Evolutionary conservation across 2,888 invertebrate genomes (phyloP).

Genomic region (Rugalucina vietnamica): DNA sequence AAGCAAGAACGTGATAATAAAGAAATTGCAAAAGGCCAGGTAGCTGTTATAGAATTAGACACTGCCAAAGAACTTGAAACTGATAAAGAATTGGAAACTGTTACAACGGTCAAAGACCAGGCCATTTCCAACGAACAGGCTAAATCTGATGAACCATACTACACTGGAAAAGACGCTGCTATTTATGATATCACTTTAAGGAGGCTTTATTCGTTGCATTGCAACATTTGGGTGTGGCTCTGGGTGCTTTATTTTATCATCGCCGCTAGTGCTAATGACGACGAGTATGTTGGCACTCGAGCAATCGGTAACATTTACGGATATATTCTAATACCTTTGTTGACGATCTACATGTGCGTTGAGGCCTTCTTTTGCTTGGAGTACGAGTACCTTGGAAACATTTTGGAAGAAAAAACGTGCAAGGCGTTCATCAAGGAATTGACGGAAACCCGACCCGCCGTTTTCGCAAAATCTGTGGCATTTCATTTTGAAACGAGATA

Average conservation of each 20-base stretch:
- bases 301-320: not conserved
- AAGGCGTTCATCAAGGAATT: not conserved
- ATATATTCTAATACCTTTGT: not conserved
- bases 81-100: not conserved
- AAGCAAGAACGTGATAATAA: not conserved
- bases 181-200: too few relatives aligned
- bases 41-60: not conserved
- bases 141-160: too few relatives aligned
- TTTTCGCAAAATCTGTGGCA: not conserved
- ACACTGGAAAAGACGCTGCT: too few relatives aligned
- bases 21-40: not conserved
- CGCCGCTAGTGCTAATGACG: not conserved
- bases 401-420: conserved; percentile 5
- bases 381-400: not conserved
- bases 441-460: not conserved
- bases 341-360: not conserved
- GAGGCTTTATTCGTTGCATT: not conserved
- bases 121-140: too few relatives aligned
- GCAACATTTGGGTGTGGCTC: not conserved
- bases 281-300: not conserved
- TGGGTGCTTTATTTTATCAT: not conserved
- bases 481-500: conserved; percentile 5
- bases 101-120: not conserved
- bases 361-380: conserved; percentile 4
- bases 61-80: not conserved